Conservation (phyloP, 2,113 vertebrate species). For the Zosterops hypoxanthus region DNA sequence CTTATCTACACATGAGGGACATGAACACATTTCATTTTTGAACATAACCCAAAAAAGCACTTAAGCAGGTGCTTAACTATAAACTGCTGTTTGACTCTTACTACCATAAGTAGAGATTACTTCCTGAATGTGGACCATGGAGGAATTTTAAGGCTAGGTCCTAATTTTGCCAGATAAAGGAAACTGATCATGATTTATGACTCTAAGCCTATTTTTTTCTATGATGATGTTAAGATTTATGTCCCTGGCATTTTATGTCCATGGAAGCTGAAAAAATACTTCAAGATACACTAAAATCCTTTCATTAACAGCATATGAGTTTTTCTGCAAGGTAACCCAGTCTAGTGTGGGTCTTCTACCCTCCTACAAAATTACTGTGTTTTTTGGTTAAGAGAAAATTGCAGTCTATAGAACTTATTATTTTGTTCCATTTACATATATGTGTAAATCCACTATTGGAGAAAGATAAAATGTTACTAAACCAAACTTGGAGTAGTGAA, state of each 20-base stretch:
- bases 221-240: background rate
- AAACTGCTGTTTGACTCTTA: conserved; percentile 41
- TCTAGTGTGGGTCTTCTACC: background rate
- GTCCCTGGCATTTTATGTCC: background rate
- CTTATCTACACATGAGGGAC: background rate
- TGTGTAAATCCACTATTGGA: background rate
- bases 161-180: conserved; percentile 5
- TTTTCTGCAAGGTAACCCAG: background rate
- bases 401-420: background rate
- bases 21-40: conserved; percentile 49
- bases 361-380: background rate
- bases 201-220: background rate
- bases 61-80: conserved; percentile 51
- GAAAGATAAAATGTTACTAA: background rate
- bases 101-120: background rate
- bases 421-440: background rate
- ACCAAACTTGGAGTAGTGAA: background rate
- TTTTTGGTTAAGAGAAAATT: background rate
- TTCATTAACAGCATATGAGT: background rate
- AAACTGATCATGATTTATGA: background rate
- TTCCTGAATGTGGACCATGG: conserved; percentile 10
- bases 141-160: conserved; percentile 1
- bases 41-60: conserved; percentile 56
- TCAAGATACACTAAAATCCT: background rate
- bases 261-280: background rate